phyloP scores from a whole-genome alignment of 2,797 vertebrate species.

The Danio kyathit region DNA sequence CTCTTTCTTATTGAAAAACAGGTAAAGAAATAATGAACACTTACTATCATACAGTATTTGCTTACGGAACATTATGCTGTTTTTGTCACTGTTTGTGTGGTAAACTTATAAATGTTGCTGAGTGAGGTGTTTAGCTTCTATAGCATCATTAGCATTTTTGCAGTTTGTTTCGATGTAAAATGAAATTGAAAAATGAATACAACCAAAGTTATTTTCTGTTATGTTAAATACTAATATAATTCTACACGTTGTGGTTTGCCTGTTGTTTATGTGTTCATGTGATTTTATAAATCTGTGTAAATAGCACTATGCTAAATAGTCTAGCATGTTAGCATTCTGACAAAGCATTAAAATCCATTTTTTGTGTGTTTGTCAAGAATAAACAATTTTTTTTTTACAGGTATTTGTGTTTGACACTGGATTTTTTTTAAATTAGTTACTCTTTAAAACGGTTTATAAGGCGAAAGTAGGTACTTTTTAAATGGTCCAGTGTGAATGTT shows the following conservation, averaged over 20 bases:
- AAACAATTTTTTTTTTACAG: background rate
- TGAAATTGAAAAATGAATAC: background rate
- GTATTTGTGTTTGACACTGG: background rate
- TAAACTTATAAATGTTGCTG: background rate
- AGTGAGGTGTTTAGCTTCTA: background rate
- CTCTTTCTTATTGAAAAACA: slow-evolving; percentile 10
- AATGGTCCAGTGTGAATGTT: background rate
- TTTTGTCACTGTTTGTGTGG: background rate
- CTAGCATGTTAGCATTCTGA: slow-evolving; percentile 25
- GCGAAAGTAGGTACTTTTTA: background rate
- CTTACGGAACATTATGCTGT: background rate
- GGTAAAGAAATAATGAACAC: slow-evolving; percentile 11
- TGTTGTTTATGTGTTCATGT: background rate
- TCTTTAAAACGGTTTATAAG: background rate
- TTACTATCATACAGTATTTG: background rate
- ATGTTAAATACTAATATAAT: background rate
- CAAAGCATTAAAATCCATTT: background rate
- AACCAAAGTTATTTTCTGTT: background rate
- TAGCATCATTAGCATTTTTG: slow-evolving; percentile 18
- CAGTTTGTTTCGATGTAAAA: background rate
- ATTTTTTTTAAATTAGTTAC: background rate
- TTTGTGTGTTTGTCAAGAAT: background rate
- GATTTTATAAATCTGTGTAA: background rate
- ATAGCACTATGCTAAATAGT: slow-evolving; percentile 11
- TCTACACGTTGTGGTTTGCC: background rate